Percentiles rank a stretch among this genome's conserved stretches.
phyloP scores from a whole-genome alignment of 1,140 invertebrate genomes.

The Bactericera cockerelli region DNA sequence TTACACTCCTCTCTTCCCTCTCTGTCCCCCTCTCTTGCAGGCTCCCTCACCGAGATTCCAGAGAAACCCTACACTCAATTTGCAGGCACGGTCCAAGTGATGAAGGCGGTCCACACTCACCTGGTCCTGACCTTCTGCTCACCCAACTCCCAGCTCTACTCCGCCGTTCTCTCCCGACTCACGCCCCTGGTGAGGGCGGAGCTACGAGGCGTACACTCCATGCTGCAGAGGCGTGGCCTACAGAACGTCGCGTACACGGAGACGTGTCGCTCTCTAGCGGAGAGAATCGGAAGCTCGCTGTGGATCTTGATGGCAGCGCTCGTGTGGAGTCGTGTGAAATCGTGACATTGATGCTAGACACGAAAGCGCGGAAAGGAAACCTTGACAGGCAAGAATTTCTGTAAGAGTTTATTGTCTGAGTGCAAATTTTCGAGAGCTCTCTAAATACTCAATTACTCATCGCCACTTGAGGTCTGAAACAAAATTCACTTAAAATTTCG shows the following conservation, averaged over 20 bases:
- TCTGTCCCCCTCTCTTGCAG: background rate
- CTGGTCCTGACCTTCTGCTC: constrained; percentile 56
- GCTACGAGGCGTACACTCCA: constrained; percentile 44
- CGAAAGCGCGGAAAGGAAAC: no score
- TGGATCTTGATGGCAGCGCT: background rate
- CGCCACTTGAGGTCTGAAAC: no score
- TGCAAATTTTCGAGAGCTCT: no score
- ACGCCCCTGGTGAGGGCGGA: constrained; percentile 35
- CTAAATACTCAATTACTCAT: no score
- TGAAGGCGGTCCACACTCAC: constrained; percentile 56
- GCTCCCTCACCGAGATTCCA: background rate
- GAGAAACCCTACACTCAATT: constrained; percentile 43
- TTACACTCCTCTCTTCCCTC: no score
- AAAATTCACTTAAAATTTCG: no score
- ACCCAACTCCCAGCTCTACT: constrained; percentile 43
- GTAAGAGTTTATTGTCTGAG: no score
- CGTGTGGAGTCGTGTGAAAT: background rate
- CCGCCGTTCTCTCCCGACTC: constrained; percentile 45
- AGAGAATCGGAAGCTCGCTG: background rate
- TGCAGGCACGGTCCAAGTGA: constrained; percentile 49
- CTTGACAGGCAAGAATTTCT: no score
- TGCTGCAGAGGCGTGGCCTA: constrained; percentile 43
- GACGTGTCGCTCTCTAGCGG: constrained; percentile 27
- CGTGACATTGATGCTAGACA: no score
- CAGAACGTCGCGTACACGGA: constrained; percentile 28